Conservation (phyloP, 2,888 invertebrate genomes). For the Luperina testacea region DNA sequence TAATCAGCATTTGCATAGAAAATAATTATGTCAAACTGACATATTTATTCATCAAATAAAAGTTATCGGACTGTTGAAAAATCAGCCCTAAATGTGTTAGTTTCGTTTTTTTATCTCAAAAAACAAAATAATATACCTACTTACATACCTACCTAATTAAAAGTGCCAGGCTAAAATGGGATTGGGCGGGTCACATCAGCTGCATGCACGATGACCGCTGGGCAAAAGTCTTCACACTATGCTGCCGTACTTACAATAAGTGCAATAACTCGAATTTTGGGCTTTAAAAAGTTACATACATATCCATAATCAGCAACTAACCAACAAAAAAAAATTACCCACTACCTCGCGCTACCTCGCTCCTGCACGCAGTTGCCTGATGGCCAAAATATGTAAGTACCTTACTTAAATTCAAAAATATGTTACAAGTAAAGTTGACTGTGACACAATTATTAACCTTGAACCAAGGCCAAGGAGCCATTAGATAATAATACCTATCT, state of each 20-base stretch:
- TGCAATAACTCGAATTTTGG: too few species aligned
- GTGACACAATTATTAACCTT: conserved; percentile 26
- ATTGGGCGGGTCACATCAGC: neutral
- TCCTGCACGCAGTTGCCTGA: neutral
- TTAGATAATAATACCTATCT: conserved; percentile 30
- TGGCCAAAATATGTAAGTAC: neutral
- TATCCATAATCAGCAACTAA: too few species aligned
- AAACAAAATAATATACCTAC: neutral
- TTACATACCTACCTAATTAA: neutral
- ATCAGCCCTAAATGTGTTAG: neutral
- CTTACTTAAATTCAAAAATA: neutral
- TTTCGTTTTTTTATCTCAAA: neutral
- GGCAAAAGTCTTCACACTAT: neutral
- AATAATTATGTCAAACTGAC: too few species aligned
- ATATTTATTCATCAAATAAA: too few species aligned
- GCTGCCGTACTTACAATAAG: too few species aligned
- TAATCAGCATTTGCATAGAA: neutral
- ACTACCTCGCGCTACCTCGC: neutral
- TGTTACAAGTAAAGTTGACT: conserved; percentile 15
- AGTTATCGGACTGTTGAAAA: neutral
- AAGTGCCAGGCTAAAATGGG: neutral
- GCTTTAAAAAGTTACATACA: too few species aligned
- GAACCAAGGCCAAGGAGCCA: conserved; percentile 15
- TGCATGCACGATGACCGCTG: neutral
- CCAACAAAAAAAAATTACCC: neutral